These are phyloP conservation scores for Siniperca scherzeri DNA, from an alignment of 2,797 vertebrate species.

Conservation along the genomic window DNA sequence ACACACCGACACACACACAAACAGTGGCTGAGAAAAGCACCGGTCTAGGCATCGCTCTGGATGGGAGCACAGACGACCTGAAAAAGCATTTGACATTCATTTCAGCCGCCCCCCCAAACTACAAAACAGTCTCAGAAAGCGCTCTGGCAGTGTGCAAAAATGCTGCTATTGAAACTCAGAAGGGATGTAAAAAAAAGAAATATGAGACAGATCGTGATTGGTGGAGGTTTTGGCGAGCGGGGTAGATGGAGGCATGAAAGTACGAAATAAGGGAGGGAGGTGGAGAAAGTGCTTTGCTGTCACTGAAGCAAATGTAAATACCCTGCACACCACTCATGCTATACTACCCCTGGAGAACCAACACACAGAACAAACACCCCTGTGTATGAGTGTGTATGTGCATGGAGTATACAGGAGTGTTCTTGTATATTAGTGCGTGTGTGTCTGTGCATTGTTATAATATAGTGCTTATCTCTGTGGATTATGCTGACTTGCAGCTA, in stretches of 20 bases:
- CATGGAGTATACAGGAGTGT: constrained; percentile 11
- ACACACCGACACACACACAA: constrained; percentile 19
- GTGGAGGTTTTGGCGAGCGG: constrained; percentile 17
- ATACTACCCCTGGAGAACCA: constrained; percentile 43
- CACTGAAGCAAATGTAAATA: constrained; percentile 70
- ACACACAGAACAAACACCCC: constrained; percentile 29
- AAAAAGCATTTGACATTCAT: constrained; percentile 66
- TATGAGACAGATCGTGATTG: constrained; percentile 52
- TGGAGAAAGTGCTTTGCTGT: constrained; percentile 58
- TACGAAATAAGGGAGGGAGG: constrained; percentile 54
- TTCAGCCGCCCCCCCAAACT: background rate
- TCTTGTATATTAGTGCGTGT: constrained; percentile 25
- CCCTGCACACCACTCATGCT: constrained; percentile 43
- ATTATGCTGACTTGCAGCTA: constrained; percentile 79
- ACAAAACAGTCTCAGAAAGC: constrained; percentile 34
- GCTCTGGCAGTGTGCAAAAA: constrained; percentile 22
- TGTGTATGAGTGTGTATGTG: constrained; percentile 38
- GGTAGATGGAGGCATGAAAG: constrained; percentile 37
- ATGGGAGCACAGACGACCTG: constrained; percentile 39
- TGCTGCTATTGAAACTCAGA: constrained; percentile 43
- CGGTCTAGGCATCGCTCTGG: constrained; percentile 11
- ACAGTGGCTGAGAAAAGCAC: constrained; percentile 34
- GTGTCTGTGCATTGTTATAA: constrained; percentile 47
- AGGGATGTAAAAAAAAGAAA: constrained; percentile 35
- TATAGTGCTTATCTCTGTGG: constrained; percentile 64